Conservation (phyloP, 1,140 invertebrate genomes). For the Medauroidea extradentata region DNA sequence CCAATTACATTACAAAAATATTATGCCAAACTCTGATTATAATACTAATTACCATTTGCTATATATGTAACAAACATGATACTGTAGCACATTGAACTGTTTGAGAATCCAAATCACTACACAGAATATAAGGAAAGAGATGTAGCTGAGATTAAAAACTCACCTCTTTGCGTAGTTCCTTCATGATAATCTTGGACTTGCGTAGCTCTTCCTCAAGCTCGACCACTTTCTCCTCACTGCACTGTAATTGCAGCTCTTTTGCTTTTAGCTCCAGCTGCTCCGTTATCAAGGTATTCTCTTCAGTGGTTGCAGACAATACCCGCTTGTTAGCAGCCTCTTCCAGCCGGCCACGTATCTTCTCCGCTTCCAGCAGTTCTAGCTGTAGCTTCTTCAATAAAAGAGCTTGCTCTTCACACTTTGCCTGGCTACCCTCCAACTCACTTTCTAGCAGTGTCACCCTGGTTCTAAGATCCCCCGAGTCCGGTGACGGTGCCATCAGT, state of each 20-base stretch:
- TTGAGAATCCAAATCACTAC: too few species aligned
- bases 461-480: conserved; percentile 1
- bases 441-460: conserved; percentile 18
- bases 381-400: conserved; percentile 25
- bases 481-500: not conserved
- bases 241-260: not conserved
- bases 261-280: not conserved
- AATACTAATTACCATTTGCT: too few species aligned
- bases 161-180: conserved; percentile 8
- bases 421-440: not conserved
- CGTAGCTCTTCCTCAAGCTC: conserved; percentile 5
- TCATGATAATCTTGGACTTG: conserved; percentile 4
- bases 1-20: too few species aligned
- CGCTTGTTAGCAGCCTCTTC: not conserved
- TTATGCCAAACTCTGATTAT: too few species aligned
- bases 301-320: not conserved
- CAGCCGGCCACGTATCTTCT: conserved; percentile 44
- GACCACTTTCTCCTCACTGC: not conserved
- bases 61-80: too few species aligned
- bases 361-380: conserved; percentile 38
- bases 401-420: conserved; percentile 15
- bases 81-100: too few species aligned
- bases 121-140: too few species aligned
- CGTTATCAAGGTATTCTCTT: not conserved
- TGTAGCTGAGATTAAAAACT: not conserved